Evolutionary conservation across 2,113 vertebrate species (phyloP).

Genomic region (Apaloderma vittatum): DNA sequence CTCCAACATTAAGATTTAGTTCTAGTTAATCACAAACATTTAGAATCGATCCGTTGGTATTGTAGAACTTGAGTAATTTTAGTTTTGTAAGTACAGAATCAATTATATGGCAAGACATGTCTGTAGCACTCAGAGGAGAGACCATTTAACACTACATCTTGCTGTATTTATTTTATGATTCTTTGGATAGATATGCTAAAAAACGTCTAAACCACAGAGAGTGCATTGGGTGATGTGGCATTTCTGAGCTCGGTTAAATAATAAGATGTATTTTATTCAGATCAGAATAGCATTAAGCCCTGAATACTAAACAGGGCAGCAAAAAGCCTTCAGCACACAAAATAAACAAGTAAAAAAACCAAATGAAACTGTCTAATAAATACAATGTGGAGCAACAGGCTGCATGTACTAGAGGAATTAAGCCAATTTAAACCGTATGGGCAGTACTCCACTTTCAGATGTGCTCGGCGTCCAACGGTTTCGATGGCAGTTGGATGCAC

Average conservation of each 20-base stretch:
- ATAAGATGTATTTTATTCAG: constrained; percentile 48
- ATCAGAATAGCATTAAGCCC: constrained; percentile 29
- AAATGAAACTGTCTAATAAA: constrained; percentile 69
- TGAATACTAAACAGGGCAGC: constrained; percentile 59
- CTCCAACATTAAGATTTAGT: not conserved
- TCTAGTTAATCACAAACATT: not conserved
- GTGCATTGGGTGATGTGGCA: constrained; percentile 13
- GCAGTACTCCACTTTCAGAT: constrained; percentile 43
- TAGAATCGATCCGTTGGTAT: not conserved
- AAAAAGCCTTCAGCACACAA: constrained; percentile 59
- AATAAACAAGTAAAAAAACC: constrained; percentile 49
- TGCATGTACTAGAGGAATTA: constrained; percentile 68
- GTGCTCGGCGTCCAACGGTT: not conserved
- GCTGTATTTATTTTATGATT: constrained; percentile 12
- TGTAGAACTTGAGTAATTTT: not conserved
- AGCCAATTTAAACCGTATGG: constrained; percentile 55
- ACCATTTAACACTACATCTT: not conserved
- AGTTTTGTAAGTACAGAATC: not conserved
- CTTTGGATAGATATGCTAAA: constrained; percentile 21
- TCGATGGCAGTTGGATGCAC: not conserved
- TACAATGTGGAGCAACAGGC: constrained; percentile 51
- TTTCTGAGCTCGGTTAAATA: constrained; percentile 56
- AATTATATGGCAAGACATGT: not conserved
- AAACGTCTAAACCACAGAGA: constrained; percentile 9
- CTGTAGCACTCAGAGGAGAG: not conserved